Conservation (phyloP, 1,140 invertebrate genomes). For the Pseudomyrmex gracilis region DNA sequence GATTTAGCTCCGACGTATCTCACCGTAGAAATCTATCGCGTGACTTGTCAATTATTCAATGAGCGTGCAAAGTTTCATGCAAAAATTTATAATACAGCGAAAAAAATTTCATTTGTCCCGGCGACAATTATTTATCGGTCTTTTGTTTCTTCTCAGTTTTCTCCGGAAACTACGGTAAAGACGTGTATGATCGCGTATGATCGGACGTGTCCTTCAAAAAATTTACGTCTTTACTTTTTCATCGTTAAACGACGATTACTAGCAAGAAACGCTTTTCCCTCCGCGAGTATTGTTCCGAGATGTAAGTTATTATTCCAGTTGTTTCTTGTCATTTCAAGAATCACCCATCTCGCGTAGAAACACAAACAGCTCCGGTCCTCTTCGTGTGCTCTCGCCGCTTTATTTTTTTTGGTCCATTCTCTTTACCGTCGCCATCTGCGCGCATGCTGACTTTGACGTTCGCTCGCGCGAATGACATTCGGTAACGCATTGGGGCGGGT, state of each 20-base stretch:
- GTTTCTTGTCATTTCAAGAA: constrained; percentile 74
- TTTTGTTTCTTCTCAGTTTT: too few species aligned
- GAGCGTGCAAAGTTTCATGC: neutral
- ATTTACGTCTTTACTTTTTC: neutral
- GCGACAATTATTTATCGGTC: too few species aligned
- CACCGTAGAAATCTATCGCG: too few species aligned
- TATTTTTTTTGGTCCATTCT: constrained; percentile 81
- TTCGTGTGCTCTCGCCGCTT: constrained; percentile 73
- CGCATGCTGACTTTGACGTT: constrained; percentile 75
- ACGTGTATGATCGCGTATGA: too few species aligned
- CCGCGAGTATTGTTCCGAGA: constrained; percentile 62
- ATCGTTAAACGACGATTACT: neutral
- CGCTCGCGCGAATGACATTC: constrained; percentile 53
- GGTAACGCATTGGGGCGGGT: constrained; percentile 66
- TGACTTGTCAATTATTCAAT: neutral
- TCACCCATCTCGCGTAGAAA: constrained; percentile 77
- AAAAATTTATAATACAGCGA: neutral
- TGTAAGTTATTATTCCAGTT: constrained; percentile 73
- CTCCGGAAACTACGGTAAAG: too few species aligned
- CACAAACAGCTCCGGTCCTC: constrained; percentile 77
- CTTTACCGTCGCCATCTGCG: constrained; percentile 77
- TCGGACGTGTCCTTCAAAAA: neutral
- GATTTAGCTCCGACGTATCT: too few species aligned
- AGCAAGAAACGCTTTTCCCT: constrained; percentile 24
- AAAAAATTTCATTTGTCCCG: neutral